Conservation (phyloP, 2,888 invertebrate species). For the Drosophila nigritarsus region DNA sequence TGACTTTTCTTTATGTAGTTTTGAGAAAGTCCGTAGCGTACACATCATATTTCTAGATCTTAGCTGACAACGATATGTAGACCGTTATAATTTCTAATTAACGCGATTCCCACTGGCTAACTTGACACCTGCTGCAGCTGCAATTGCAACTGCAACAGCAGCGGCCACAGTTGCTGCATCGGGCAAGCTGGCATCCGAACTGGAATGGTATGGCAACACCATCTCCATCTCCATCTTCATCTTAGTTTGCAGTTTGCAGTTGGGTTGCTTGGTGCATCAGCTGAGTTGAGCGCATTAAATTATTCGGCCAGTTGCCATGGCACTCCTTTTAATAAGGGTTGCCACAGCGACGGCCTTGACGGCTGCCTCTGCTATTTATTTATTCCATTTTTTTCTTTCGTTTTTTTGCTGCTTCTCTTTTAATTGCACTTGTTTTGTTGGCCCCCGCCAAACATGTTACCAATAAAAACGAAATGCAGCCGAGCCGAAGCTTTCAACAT, state of each 20-base stretch:
- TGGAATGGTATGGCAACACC: constrained; percentile 15
- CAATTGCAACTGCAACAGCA: constrained; percentile 16
- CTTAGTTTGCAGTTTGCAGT: not conserved
- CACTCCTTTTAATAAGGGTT: constrained; percentile 6
- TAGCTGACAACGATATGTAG: constrained; percentile 45
- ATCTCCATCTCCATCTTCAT: not conserved
- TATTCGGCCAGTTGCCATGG: not conserved
- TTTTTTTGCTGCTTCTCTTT: constrained; percentile 18
- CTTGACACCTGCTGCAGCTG: constrained; percentile 57
- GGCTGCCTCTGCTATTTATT: constrained; percentile 18
- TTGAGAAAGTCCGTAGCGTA: not conserved
- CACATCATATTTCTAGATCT: constrained; percentile 27
- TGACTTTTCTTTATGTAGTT: constrained; percentile 20
- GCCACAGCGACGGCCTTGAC: constrained; percentile 40
- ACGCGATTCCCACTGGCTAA: constrained; percentile 61
- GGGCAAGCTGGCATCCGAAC: constrained; percentile 18
- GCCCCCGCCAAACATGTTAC: constrained; percentile 68
- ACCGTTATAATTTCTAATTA: constrained; percentile 70
- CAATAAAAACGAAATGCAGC: constrained; percentile 76
- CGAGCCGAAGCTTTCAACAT: constrained; percentile 33
- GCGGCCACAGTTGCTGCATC: constrained; percentile 1
- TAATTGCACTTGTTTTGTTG: constrained; percentile 47
- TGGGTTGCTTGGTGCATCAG: not conserved
- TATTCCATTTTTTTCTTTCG: constrained; percentile 3
- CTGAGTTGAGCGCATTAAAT: not conserved